Conservation (phyloP, 37 sponge, comb jelly and placozoan species). For the Mnemiopsis leidyi region DNA sequence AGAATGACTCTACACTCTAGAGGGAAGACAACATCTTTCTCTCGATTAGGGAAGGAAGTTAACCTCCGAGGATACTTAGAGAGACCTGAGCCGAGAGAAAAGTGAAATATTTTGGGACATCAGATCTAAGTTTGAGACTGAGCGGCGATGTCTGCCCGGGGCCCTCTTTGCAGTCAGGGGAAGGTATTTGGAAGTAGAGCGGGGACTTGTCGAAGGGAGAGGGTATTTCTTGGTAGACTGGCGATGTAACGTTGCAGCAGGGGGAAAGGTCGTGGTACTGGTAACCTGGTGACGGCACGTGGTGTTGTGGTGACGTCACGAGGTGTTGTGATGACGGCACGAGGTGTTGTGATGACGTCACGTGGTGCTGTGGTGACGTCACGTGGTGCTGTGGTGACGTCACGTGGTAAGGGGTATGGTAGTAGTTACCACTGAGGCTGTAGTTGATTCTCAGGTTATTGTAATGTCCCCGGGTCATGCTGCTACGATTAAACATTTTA, state of each 20-base stretch:
- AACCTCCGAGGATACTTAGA: too few species aligned
- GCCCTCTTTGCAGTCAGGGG: too few species aligned
- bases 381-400: background rate
- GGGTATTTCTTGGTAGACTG: slow-evolving; percentile 21
- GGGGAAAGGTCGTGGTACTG: background rate
- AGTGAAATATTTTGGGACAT: background rate
- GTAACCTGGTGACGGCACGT: background rate
- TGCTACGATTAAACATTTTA: background rate
- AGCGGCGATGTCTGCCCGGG: background rate
- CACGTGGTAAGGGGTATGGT: background rate
- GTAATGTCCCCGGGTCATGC: background rate
- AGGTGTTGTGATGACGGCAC: background rate
- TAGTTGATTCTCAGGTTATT: background rate
- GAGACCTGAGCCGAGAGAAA: slow-evolving; percentile 3
- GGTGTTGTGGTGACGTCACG: background rate
- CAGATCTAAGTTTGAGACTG: background rate
- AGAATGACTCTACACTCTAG: too few species aligned
- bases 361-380: background rate
- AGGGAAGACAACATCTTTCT: too few species aligned
- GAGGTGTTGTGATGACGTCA: background rate
- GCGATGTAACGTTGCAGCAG: background rate
- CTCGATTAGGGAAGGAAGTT: too few species aligned
- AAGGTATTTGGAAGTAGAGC: background rate
- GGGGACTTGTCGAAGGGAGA: background rate
- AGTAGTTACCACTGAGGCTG: background rate